phyloP scores from a whole-genome alignment of 2,888 invertebrate genomes.

The Cremastobaeus sp. region DNA sequence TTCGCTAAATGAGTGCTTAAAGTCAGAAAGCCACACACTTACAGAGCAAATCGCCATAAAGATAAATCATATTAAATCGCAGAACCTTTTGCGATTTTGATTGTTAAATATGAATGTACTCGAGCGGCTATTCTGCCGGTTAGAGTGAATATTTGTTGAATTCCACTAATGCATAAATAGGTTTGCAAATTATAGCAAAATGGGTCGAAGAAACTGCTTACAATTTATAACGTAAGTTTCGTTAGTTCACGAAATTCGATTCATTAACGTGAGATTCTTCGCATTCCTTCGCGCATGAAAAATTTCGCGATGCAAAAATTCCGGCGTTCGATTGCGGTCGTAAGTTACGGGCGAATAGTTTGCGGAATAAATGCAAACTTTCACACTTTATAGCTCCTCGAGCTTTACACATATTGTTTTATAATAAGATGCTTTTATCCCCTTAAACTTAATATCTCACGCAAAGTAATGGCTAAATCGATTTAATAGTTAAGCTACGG shows the following conservation, averaged over 20 bases:
- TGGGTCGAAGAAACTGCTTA: too few relatives aligned
- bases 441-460: conserved; percentile 25
- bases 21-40: too few relatives aligned
- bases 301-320: conserved; percentile 36
- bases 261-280: conserved; percentile 41
- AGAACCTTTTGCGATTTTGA: too few relatives aligned
- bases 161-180: too few relatives aligned
- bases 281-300: conserved; percentile 29
- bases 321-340: conserved; percentile 28
- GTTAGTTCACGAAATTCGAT: conserved; percentile 36
- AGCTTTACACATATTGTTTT: conserved; percentile 40
- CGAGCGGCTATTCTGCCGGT: too few relatives aligned
- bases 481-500: conserved; percentile 17
- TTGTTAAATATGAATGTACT: too few relatives aligned
- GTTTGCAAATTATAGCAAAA: too few relatives aligned
- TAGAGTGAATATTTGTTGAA: too few relatives aligned
- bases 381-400: conserved; percentile 31
- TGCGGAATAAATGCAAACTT: conserved; percentile 39
- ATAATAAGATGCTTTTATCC: conserved; percentile 43
- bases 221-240: conserved; percentile 30
- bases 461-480: conserved; percentile 19
- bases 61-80: too few relatives aligned
- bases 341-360: conserved; percentile 40
- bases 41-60: too few relatives aligned
- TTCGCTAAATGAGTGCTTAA: too few relatives aligned